Percentiles rank a stretch among this genome's conserved stretches.
Conservation (phyloP, 2,113 vertebrate species). For the Crotalus tigris region DNA sequence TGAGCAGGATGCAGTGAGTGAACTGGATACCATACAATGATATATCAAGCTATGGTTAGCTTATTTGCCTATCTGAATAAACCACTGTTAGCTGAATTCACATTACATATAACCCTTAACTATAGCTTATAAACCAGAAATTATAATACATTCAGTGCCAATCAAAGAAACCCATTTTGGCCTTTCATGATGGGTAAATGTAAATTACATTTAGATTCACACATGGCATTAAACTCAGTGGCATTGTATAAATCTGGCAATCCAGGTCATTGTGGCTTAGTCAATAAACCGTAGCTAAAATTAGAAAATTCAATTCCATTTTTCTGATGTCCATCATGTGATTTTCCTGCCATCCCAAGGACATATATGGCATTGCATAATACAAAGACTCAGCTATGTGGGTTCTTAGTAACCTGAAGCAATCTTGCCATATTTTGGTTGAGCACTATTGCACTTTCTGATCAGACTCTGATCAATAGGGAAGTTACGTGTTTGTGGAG, state of each 20-base stretch:
- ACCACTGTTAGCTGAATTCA: background rate
- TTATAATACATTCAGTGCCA: background rate
- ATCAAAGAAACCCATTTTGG: background rate
- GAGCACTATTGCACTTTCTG: background rate
- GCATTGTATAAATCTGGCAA: background rate
- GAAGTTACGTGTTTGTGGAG: background rate
- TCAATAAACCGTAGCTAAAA: background rate
- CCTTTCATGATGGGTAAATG: background rate
- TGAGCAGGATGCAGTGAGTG: background rate
- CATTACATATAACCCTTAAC: background rate
- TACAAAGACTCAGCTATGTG: background rate
- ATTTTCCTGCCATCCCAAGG: background rate
- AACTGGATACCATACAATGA: background rate
- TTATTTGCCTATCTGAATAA: background rate
- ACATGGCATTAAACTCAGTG: background rate
- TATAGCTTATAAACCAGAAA: background rate
- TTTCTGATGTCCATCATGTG: background rate
- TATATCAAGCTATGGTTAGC: background rate
- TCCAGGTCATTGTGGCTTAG: background rate
- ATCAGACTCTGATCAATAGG: background rate
- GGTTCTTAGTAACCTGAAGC: background rate
- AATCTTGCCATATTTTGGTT: background rate
- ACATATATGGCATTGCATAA: background rate
- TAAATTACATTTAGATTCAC: background rate
- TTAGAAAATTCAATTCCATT: background rate